Base-by-base conservation (phyloP, 1,140 invertebrate species). In the Dolichoris vasculosae region DNA sequence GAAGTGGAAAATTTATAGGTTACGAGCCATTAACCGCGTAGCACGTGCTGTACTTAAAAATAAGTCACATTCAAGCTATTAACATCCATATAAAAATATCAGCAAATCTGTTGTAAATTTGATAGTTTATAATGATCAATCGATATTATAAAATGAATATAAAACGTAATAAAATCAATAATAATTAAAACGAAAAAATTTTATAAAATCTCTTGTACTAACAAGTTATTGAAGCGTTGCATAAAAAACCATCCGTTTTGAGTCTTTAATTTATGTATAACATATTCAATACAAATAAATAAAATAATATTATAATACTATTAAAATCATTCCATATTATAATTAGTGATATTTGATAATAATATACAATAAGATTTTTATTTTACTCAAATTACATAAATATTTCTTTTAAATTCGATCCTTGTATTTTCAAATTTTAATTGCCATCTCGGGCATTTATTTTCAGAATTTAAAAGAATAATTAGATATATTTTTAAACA, bases 1-100 rank as follows among this genome's bases (percentile, higher is more conserved):
- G 59, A 84, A 79, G 76, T 79, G 75, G 83, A 84, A 77, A 84
- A 84, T 84, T 84, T 84, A 84, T 84, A 84, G 83, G 83, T 78
- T 84, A 79, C 83, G 75, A 84, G 75, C 75, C 83, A 79, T 84
- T 84, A 79, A 79, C 59, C 83, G 63, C 46, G 46, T 73, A 30
- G 83, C 83, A 84, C 83, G 83, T 84, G 83, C 75, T 71, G 46
- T 76, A 67, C 75, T 67, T 84, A 79, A 79, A 84, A 84, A 84
- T 84, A 79, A 84, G 59, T 79, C 59, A 46, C 76, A 51, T 67
- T 69, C n/a, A 64, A 48, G 82, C 43, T n/a, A 84, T 48, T 32
- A 75, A 63, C 83, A 84, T 82, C 69, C 32, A 43, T 71, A 59
- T 48, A 82, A 46, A 73, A 59, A 82, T 75, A 43, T 9, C 38